Percentiles rank a stretch among this genome's conserved stretches.
Conservation (phyloP, 2,797 vertebrate genomes). For the Myripristis jacobus region DNA sequence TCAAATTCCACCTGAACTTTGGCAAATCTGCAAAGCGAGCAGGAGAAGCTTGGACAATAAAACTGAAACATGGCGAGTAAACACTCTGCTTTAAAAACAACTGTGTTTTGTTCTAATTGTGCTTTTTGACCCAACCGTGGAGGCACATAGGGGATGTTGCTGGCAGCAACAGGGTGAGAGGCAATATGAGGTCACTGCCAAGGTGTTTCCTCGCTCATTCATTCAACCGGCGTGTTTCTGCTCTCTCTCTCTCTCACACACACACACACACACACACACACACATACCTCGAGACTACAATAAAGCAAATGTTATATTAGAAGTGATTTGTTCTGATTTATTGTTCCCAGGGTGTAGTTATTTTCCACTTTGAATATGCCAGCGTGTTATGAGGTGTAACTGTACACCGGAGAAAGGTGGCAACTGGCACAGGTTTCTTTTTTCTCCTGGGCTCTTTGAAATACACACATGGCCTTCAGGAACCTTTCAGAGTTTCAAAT, state of each 20-base stretch:
- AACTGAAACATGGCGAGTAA: slow-evolving; percentile 37
- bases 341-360: slow-evolving; percentile 76
- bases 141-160: slow-evolving; percentile 8
- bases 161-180: slow-evolving; percentile 46
- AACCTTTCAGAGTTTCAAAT: slow-evolving; percentile 51
- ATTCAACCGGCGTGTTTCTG: slow-evolving; percentile 49
- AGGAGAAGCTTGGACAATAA: slow-evolving; percentile 38
- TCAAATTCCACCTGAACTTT: slow-evolving; percentile 1
- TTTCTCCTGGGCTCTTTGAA: slow-evolving; percentile 72
- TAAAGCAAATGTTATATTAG: slow-evolving; percentile 68
- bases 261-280: slow-evolving; percentile 33
- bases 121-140: slow-evolving; percentile 30
- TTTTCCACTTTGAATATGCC: slow-evolving; percentile 70
- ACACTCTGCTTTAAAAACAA: slow-evolving; percentile 9
- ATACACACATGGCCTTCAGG: slow-evolving; percentile 64
- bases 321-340: slow-evolving; percentile 74
- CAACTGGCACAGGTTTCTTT: slow-evolving; percentile 75
- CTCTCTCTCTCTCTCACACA: too few species aligned
- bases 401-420: slow-evolving; percentile 72
- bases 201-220: slow-evolving; percentile 57
- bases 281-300: slow-evolving; percentile 63
- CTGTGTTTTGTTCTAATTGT: neutral
- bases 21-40: neutral
- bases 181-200: slow-evolving; percentile 52
- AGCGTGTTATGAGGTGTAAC: slow-evolving; percentile 71